These are phyloP conservation scores for Microctonus brassicae DNA, from an alignment of 2,888 invertebrate genomes.

Conservation along the genomic window DNA sequence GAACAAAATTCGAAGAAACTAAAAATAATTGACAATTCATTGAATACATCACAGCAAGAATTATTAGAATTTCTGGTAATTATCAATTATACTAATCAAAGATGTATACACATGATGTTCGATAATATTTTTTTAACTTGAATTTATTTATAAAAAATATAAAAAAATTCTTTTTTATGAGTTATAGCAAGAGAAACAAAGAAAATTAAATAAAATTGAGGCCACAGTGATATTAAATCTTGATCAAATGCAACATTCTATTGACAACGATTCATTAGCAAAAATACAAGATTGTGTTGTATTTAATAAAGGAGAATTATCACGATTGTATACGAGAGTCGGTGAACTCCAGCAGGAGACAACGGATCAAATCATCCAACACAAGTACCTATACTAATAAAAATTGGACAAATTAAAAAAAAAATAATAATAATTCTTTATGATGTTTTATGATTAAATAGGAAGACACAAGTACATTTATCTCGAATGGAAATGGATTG, in stretches of 20 bases:
- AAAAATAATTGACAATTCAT: conserved; percentile 72
- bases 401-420: neutral
- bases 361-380: conserved; percentile 74
- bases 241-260: conserved; percentile 77
- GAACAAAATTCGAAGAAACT: conserved; percentile 74
- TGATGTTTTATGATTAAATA: conserved; percentile 53
- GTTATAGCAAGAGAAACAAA: conserved; percentile 79
- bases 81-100: too few relatives aligned
- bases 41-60: conserved; percentile 74
- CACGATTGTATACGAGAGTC: conserved; percentile 75
- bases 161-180: neutral
- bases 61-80: conserved; percentile 77
- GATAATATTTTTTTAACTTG: conserved; percentile 7
- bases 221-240: conserved; percentile 78
- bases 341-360: conserved; percentile 78
- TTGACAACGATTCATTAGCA: conserved; percentile 69
- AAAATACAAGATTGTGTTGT: conserved; percentile 71
- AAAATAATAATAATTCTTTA: neutral
- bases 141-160: neutral
- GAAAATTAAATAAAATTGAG: conserved; percentile 82
- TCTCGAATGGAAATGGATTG: conserved; percentile 80
- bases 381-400: conserved; percentile 70
- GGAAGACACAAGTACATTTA: conserved; percentile 78
- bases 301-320: conserved; percentile 76
- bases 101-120: too few relatives aligned